phyloP scores from a whole-genome alignment of 2,888 invertebrate species.

The Eucriotettix oculatus region DNA sequence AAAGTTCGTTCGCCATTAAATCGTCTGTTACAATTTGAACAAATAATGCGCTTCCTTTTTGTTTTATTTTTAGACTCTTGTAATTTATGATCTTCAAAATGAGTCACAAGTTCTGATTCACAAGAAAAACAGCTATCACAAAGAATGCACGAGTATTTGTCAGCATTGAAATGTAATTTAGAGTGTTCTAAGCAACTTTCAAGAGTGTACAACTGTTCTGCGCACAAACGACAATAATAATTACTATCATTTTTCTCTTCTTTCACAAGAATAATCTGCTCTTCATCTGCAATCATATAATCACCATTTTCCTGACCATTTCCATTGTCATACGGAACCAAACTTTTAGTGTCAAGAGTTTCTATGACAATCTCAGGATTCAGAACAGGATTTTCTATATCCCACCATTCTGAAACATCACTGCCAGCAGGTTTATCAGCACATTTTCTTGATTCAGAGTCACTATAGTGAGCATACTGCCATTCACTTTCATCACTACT shows the following conservation, averaged over 20 bases:
- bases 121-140: conserved; percentile 3
- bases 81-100: conserved; percentile 7
- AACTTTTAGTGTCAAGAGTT: conserved; percentile 1
- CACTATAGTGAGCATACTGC: background rate
- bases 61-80: background rate
- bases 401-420: conserved; percentile 1
- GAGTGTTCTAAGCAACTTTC: conserved; percentile 7
- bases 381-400: background rate
- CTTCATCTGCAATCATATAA: background rate
- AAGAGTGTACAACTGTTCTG: conserved; percentile 1
- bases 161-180: conserved; percentile 2
- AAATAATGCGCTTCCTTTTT: conserved; percentile 3
- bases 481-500: background rate
- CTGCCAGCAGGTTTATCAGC: no score
- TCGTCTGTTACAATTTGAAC: conserved; percentile 7
- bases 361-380: conserved; percentile 4
- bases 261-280: background rate
- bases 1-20: conserved; percentile 10
- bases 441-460: no score
- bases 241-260: background rate
- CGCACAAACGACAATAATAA: conserved; percentile 5
- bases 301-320: background rate
- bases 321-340: background rate
- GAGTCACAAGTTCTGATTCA: conserved; percentile 5
- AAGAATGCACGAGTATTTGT: conserved; percentile 6